Evolutionary conservation across 1,140 invertebrate species (phyloP).

Genomic region (Idris sp.): DNA sequence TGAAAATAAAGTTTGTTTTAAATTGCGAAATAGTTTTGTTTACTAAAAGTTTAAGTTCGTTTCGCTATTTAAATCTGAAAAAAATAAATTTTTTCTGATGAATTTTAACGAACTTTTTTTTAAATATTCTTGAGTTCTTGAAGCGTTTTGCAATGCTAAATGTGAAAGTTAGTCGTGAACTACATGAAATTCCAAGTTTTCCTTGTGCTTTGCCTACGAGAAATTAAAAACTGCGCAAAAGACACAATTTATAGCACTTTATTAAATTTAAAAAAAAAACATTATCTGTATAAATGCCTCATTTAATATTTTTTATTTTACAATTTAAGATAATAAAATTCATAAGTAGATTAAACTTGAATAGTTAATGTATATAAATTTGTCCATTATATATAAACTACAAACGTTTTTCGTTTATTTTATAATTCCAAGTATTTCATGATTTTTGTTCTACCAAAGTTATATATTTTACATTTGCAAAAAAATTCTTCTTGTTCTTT

Average conservation of each 20-base stretch:
- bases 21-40: too few relatives aligned
- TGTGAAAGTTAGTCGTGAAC: slow-evolving; percentile 27
- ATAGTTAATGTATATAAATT: slow-evolving; percentile 1
- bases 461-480: too few relatives aligned
- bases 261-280: slow-evolving; percentile 20
- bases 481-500: neutral
- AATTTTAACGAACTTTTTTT: slow-evolving; percentile 22
- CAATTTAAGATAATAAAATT: slow-evolving; percentile 6
- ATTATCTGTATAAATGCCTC: slow-evolving; percentile 1
- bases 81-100: slow-evolving; percentile 4
- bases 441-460: too few relatives aligned
- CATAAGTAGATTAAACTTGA: slow-evolving; percentile 1
- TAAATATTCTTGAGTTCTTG: slow-evolving; percentile 12
- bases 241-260: slow-evolving; percentile 23
- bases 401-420: too few relatives aligned
- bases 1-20: too few relatives aligned
- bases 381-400: too few relatives aligned
- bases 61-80: too few relatives aligned
- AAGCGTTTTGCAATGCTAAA: slow-evolving; percentile 8
- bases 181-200: slow-evolving; percentile 20
- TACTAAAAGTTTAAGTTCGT: too few relatives aligned
- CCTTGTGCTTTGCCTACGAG: slow-evolving; percentile 4
- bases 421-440: too few relatives aligned
- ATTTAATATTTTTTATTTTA: slow-evolving; percentile 13
- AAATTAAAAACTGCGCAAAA: slow-evolving; percentile 27